Base-by-base conservation (phyloP, 2,888 invertebrate species). In the Philopedon plagiatum region DNA sequence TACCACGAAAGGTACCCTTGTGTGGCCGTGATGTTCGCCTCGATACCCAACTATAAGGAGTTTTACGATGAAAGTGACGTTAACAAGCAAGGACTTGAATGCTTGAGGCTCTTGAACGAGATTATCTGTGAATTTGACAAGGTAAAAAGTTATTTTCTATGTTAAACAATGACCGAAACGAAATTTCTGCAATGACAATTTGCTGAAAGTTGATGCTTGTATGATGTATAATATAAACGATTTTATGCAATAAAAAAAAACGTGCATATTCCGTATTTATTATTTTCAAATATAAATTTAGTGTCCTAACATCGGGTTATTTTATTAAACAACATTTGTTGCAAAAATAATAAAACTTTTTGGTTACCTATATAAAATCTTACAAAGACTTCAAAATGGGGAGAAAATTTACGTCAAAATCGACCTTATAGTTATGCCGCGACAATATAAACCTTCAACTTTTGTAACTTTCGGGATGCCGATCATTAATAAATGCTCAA, bases 61-160 rank as follows among this genome's bases (percentile, higher is more conserved):
- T 98, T 98, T 85, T 98, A 97, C 83, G 96, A 96, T 81, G 97
- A 97, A 84, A 97, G 94, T n/a, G 97, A 97, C 82, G 95, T 97
- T 76, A 97, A 96, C 83, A 96, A 97, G 80, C 97, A 98, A 84
- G 97, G 97, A 0, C 86, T 98, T 39, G 98, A 98, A 85, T 99
- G 98, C 83, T 86, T 99, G 72, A 87, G 98, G 71, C 88, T 99
- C 29, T 88, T 99, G 23, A 99, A 99, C 84, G 98, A 99, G 87
- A 98, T 99, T 78, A 97, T 98, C 75, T 98, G 98, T 83, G 98
- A 98, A 86, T 98, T 98, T 86, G 99, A 99, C 85, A 96, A 97
- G 91, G 96, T 96, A 84, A 54, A 37, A 34, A 78, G 75, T 73
- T 5, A 66, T 41, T 34, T n/a, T n/a, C n/a, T n/a, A n/a, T n/a